Percentiles rank a stretch among this genome's conserved stretches.
Evolutionary conservation across 2,113 vertebrate species (phyloP).

Genomic region (Paraplagusia blochii): DNA sequence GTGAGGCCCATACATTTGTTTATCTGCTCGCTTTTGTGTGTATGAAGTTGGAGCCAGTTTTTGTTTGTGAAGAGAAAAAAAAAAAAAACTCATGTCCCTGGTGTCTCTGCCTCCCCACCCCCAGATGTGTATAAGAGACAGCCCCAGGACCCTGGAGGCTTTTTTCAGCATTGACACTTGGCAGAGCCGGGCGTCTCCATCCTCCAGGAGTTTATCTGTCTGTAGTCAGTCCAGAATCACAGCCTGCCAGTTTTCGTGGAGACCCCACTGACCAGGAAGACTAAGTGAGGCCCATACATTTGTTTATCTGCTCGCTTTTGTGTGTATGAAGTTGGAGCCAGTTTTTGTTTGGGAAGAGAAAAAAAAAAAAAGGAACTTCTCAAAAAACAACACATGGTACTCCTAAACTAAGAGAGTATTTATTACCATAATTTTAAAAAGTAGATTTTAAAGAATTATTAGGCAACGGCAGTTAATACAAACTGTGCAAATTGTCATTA

Average conservation of each 20-base stretch:
- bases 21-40: conserved; percentile 3
- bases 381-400: too few species aligned
- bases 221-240: conserved; percentile 68
- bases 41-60: conserved; percentile 1
- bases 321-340: conserved; percentile 5
- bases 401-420: too few species aligned
- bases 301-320: conserved; percentile 1
- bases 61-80: conserved; percentile 2
- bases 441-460: too few species aligned
- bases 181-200: conserved; percentile 57
- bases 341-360: conserved; percentile 4
- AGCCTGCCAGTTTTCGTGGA: conserved; percentile 58
- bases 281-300: conserved; percentile 4
- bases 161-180: conserved; percentile 57
- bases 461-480: too few species aligned
- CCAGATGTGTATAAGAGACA: too few species aligned
- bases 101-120: too few species aligned
- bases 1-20: conserved; percentile 2
- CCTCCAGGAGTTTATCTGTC: conserved; percentile 49
- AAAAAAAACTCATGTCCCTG: background rate
- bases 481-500: too few species aligned
- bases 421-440: too few species aligned
- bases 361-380: too few species aligned
- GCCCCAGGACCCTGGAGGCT: conserved; percentile 54
- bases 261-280: conserved; percentile 35